Evolutionary conservation across 1,140 invertebrate genomes (phyloP).

Genomic region (Episyrphus balteatus): DNA sequence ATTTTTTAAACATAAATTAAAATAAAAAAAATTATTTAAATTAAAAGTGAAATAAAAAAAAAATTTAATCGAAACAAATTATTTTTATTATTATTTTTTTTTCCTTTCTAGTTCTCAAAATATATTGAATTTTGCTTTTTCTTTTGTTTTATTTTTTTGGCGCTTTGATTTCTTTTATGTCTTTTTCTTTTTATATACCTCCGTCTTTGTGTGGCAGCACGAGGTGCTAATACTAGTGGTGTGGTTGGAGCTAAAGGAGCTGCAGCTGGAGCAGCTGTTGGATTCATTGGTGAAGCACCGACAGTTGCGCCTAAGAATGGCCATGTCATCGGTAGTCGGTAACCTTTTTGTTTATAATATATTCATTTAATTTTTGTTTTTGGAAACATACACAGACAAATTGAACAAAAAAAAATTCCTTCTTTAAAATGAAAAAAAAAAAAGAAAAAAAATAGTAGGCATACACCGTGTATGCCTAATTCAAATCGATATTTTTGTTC

Average conservation of each 20-base stretch:
- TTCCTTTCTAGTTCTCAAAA: not conserved
- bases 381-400: too few species aligned
- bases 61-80: not conserved
- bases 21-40: too few species aligned
- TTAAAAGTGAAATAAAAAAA: not conserved
- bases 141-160: conserved; percentile 2
- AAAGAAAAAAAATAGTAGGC: too few species aligned
- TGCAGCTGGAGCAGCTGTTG: conserved; percentile 38
- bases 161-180: not conserved
- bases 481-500: too few species aligned
- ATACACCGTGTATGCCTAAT: too few species aligned
- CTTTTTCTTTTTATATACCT: conserved; percentile 25
- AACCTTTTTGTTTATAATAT: conserved; percentile 31
- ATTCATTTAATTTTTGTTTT: too few species aligned
- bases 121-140: conserved; percentile 33
- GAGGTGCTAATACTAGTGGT: conserved; percentile 41
- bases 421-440: too few species aligned
- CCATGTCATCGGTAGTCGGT: conserved; percentile 44
- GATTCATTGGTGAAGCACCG: conserved; percentile 40
- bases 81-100: not conserved
- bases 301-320: conserved; percentile 38
- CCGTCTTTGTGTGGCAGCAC: conserved; percentile 40
- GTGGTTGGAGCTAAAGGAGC: conserved; percentile 31
- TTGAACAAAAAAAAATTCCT: too few species aligned
- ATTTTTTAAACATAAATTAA: too few species aligned